Evolutionary conservation across 2,113 vertebrate genomes (phyloP), one percentile per base, ranked within the genome.

Genomic region (Apteryx mantelli): DNA sequence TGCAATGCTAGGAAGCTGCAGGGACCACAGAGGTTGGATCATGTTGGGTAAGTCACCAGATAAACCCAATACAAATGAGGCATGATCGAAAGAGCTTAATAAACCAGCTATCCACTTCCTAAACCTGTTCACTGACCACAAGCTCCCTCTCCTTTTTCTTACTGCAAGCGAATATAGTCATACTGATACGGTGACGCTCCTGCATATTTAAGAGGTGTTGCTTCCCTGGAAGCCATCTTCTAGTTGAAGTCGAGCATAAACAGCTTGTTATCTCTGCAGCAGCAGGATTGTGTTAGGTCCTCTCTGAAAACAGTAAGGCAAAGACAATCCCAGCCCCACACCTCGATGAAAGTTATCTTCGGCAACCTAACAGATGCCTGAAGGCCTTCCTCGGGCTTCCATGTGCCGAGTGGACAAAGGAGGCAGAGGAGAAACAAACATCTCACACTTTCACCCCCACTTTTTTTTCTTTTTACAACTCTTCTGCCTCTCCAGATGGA

Each of bases 241-340:
- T 8, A 53, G 78, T 63, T 74, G 70, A 71, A 76, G 78, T 4
- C 11, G 48, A 85, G 81, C 32, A 74, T 78, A 91, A 86, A 75
- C 38, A 88, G 2, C 0, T 6, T 1, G 32, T 91, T 94, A 92
- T 92, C 89, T 91, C 65, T 79, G 61, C 81, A 82, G 74, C 77
- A 60, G 63, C 83, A 93, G 68, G 52, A 63, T 90, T 96, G 94
- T 94, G n/a, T 78, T 38, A 81, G 30, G 42, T 42, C 8, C 21
- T 46, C 90, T 94, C 93, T 90, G 74, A 91, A 96, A 13, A 6
- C 65, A 68, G 61, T 46, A 78, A 52, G 32, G 89, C 91, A 96
- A 95, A 81, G 50, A 55, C 40, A 88, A 36, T 3, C 32, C 16
- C 52, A 74, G 48, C 12, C 79, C 19, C 65, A 68, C 22, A 76